Percentiles rank a stretch among this genome's conserved stretches.
These are phyloP conservation scores for Falcunculus frontatus DNA, from an alignment of 2,113 vertebrate genomes.

Conservation along the genomic window DNA sequence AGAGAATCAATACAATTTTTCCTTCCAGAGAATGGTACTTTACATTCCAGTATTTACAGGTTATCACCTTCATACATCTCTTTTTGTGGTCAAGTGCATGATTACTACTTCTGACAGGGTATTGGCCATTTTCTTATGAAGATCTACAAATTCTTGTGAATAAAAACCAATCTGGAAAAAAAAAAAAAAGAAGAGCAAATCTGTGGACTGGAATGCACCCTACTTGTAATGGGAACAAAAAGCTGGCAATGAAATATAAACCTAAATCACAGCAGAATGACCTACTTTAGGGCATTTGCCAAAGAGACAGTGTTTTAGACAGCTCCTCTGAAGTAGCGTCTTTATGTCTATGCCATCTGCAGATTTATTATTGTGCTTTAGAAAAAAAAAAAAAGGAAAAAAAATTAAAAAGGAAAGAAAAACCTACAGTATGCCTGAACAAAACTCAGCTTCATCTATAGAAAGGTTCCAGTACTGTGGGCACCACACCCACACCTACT, in stretches of 20 bases:
- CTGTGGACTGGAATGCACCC: conserved; percentile 84
- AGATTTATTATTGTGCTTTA: conserved; percentile 78
- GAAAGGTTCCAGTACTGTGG: conserved; percentile 78
- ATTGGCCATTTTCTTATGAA: conserved; percentile 66
- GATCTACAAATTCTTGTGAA: conserved; percentile 76
- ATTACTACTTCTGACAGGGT: conserved; percentile 67
- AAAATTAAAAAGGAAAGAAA: background rate
- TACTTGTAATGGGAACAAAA: conserved; percentile 84
- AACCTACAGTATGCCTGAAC: conserved; percentile 61
- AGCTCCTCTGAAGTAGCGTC: conserved; percentile 85
- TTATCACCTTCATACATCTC: conserved; percentile 68
- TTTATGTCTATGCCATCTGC: conserved; percentile 85
- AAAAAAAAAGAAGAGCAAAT: conserved; percentile 65
- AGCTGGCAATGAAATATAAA: conserved; percentile 86
- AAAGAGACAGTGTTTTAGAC: conserved; percentile 84
- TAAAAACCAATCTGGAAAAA: conserved; percentile 66
- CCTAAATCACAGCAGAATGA: conserved; percentile 92
- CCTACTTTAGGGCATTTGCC: conserved; percentile 90
- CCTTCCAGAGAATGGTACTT: conserved; percentile 58
- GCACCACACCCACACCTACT: conserved; percentile 91
- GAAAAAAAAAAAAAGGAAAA: conserved; percentile 27
- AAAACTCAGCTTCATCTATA: conserved; percentile 72
- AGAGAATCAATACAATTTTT: conserved; percentile 62
- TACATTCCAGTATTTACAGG: conserved; percentile 59
- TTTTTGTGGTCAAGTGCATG: conserved; percentile 63